Evolutionary conservation across 2,113 vertebrate species (phyloP).

Genomic region (Bambusicola thoracicus): DNA sequence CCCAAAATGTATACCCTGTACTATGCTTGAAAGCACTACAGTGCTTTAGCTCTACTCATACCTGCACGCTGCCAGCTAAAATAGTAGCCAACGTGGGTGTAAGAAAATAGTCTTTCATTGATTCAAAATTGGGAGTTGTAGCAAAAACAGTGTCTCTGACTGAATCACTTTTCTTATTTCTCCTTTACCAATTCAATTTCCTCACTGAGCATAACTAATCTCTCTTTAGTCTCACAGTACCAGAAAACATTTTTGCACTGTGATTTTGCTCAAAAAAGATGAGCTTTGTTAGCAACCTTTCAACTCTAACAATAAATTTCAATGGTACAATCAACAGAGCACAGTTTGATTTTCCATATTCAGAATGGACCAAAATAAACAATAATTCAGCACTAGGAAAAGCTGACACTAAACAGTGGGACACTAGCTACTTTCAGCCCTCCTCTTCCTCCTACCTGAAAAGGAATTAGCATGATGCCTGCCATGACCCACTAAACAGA

Average conservation of each 20-base stretch:
- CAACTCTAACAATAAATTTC: conserved; percentile 41
- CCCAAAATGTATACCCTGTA: not conserved
- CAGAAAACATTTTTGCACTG: not conserved
- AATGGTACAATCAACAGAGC: conserved; percentile 33
- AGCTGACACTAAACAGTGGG: conserved; percentile 37
- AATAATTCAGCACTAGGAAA: conserved; percentile 19
- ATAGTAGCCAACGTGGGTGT: not conserved
- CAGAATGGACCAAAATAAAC: conserved; percentile 38
- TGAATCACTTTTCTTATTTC: conserved; percentile 3
- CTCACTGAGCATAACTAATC: conserved; percentile 5
- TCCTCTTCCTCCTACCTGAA: not conserved
- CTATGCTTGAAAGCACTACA: not conserved
- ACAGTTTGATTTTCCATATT: conserved; percentile 42
- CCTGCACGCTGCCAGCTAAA: not conserved
- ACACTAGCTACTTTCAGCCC: not conserved
- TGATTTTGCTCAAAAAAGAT: conserved; percentile 25
- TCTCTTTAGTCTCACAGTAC: not conserved
- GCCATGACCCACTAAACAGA: not conserved
- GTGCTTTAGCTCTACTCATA: not conserved
- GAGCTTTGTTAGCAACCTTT: conserved; percentile 52
- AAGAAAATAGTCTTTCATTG: not conserved
- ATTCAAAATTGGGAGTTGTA: conserved; percentile 12
- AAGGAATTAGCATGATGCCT: not conserved
- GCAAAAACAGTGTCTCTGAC: not conserved
- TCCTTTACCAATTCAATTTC: conserved; percentile 17